Evolutionary conservation across 2,888 invertebrate species (phyloP).

Genomic region (Acanthosepion lycidas): DNA sequence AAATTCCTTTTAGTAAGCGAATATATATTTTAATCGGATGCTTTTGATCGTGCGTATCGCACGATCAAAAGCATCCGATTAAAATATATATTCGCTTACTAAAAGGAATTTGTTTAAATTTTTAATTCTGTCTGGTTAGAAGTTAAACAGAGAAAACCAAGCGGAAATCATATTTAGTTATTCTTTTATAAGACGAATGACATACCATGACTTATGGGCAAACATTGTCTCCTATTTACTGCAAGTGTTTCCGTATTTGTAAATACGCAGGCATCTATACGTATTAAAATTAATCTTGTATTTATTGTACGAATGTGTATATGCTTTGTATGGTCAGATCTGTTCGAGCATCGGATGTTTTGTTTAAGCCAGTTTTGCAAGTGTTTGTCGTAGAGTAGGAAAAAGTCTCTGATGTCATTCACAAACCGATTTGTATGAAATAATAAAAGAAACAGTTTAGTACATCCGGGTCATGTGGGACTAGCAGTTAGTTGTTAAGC

Average conservation of each 20-base stretch:
- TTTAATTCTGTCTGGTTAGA: too few relatives aligned
- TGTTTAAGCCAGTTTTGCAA: neutral
- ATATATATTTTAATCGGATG: neutral
- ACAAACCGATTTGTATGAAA: neutral
- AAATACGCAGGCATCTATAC: neutral
- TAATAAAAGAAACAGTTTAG: neutral
- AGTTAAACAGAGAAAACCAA: neutral
- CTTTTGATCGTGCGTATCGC: too few relatives aligned
- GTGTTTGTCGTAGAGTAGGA: neutral
- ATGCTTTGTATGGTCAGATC: too few relatives aligned
- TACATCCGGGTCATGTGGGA: neutral
- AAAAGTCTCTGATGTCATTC: neutral
- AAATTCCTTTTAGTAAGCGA: neutral
- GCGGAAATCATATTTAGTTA: neutral
- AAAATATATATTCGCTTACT: too few relatives aligned
- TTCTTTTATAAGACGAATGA: neutral
- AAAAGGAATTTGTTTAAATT: too few relatives aligned
- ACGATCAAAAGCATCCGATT: too few relatives aligned
- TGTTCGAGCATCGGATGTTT: neutral
- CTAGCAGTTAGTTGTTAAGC: neutral
- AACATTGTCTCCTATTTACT: neutral
- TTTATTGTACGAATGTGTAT: neutral
- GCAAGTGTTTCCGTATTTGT: too few relatives aligned
- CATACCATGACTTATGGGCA: neutral
- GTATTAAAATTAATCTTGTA: neutral